Evolutionary conservation across 2,113 vertebrate species (phyloP), one percentile per base, ranked within the genome.

Genomic region (Oxyruncus cristatus): DNA sequence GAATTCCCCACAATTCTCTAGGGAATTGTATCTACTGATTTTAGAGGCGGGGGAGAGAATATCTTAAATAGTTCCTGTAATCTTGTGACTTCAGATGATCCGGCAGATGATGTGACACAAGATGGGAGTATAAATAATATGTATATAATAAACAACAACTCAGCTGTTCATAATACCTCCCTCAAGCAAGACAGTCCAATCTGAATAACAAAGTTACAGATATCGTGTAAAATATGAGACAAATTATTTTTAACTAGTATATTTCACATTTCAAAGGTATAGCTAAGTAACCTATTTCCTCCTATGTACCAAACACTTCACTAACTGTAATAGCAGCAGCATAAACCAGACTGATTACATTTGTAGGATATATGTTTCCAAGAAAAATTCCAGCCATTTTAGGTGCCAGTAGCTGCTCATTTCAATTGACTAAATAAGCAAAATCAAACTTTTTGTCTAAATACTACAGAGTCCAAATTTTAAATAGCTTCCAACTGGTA

Each of bases 161-260:
- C 47, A 89, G 62, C 65, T 89, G 62, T 62, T 92, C 62, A 23
- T 56, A 80, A 30, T 39, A 72, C 62, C 44, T 85, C 61, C 88
- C 92, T 82, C 62, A 74, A 94, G 80, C 14, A 5, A 91, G 55
- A 82, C 41, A 61, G 33, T 70, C 58, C 81, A 88, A 91, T 89
- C 55, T 67, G 52, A 93, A 53, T 56, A 92, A 89, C 6, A 13
- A 73, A 85, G 72, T 39, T 50, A 33, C 75, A 39, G 66, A 18
- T 55, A 72, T 75, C 37, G 52, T 52, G 62, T 72, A 65, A 94
- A 93, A 91, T 78, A 95, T 70, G 49, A 94, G 81, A 78, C 33
- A 95, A 95, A 75, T 49, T 92, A 85, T 50, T 93, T 86, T 89
- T 91, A 81, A 85, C 46, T 50, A 77, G 65, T 59, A 28, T 27